Percentiles rank a stretch among this genome's conserved stretches.
These are phyloP conservation scores for Argentina silus DNA, from an alignment of 2,797 vertebrate species.

Conservation along the genomic window DNA sequence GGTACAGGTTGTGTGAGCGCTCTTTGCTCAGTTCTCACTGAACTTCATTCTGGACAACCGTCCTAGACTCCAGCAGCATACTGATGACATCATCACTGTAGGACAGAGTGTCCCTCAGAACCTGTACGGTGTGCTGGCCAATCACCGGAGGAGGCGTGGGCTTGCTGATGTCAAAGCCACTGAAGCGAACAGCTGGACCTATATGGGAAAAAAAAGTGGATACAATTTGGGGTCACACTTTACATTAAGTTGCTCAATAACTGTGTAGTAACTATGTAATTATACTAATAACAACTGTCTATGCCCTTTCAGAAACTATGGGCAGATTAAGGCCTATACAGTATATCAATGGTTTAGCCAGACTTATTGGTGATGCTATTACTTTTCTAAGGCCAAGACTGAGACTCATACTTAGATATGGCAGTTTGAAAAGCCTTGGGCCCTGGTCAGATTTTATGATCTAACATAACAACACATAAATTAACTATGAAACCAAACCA, in stretches of 20 bases:
- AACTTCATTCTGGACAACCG: constrained; percentile 76
- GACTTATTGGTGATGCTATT: no score
- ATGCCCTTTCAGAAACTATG: no score
- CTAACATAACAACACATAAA: no score
- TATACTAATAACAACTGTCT: background rate
- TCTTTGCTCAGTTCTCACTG: constrained; percentile 58
- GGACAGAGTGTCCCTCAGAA: constrained; percentile 76
- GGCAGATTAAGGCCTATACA: no score
- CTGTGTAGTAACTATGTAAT: background rate
- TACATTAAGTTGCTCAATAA: background rate
- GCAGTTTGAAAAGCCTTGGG: no score
- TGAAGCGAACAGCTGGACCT: constrained; percentile 87
- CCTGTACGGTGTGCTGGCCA: constrained; percentile 83
- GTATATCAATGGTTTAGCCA: no score
- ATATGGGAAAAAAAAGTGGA: constrained; percentile 4
- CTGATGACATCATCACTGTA: constrained; percentile 76
- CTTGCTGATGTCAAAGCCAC: constrained; percentile 73
- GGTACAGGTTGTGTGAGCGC: no score
- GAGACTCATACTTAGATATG: no score
- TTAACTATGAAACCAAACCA: no score
- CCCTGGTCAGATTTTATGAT: no score
- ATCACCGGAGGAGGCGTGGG: constrained; percentile 79
- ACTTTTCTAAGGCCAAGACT: no score
- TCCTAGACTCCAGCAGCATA: constrained; percentile 71
- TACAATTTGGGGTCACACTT: background rate